A percentile compares a stretch with the other conserved stretches of the same genome.
Evolutionary conservation across 2,888 invertebrate species (phyloP).

Genomic region (Andrena hattorfiana): DNA sequence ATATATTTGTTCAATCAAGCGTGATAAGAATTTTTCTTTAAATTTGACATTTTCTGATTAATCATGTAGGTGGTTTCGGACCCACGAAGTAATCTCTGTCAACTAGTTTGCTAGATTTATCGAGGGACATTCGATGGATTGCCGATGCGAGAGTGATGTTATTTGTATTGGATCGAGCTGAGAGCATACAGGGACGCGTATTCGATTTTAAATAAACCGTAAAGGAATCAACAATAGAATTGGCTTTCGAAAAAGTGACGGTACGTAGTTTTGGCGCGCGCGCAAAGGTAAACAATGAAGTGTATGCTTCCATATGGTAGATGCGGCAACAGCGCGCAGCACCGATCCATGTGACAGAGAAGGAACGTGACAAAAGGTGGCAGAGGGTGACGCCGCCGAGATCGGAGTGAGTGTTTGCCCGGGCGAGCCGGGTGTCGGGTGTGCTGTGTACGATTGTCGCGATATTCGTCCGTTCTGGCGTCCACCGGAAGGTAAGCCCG

Average conservation of each 20-base stretch:
- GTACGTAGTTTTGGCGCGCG: slow-evolving; percentile 69
- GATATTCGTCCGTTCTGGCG: slow-evolving; percentile 70
- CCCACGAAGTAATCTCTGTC: neutral
- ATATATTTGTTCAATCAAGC: neutral
- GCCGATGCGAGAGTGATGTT: too few species aligned
- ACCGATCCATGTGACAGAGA: slow-evolving; percentile 84
- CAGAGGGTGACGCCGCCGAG: slow-evolving; percentile 83
- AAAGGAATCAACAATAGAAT: neutral
- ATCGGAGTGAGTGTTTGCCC: slow-evolving; percentile 82
- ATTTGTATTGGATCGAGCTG: too few species aligned
- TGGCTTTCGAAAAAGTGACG: slow-evolving; percentile 47
- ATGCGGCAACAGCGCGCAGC: slow-evolving; percentile 78
- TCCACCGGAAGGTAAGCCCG: slow-evolving; percentile 70
- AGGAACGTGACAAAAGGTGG: slow-evolving; percentile 84
- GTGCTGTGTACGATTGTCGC: slow-evolving; percentile 71
- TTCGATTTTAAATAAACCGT: neutral
- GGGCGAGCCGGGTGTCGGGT: slow-evolving; percentile 82
- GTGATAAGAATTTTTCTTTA: too few species aligned
- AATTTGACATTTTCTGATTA: neutral
- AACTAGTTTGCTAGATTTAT: neutral
- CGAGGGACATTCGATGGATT: too few species aligned
- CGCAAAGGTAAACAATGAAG: slow-evolving; percentile 77
- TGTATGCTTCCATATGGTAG: slow-evolving; percentile 53
- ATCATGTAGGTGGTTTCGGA: neutral
- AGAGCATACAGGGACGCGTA: neutral